phyloP scores from a whole-genome alignment of 2,113 vertebrate species.

The Catagonus wagneri region DNA sequence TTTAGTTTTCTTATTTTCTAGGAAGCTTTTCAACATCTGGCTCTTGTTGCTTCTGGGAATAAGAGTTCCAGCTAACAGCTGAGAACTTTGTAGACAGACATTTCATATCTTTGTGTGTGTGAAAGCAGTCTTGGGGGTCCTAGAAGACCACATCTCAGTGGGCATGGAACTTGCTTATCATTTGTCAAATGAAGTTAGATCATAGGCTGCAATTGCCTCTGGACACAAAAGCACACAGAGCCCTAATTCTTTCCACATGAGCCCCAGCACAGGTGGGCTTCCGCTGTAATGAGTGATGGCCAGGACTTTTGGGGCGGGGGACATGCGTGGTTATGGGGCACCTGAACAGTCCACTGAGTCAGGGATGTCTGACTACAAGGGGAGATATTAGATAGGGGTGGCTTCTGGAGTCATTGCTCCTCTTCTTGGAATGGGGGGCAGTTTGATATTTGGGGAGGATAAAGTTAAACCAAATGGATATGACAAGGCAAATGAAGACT shows the following conservation, averaged over 20 bases:
- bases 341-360: background rate
- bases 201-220: background rate
- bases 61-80: background rate
- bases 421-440: background rate
- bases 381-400: background rate
- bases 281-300: background rate
- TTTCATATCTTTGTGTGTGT: background rate
- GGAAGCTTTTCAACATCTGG: background rate
- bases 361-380: background rate
- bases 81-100: background rate
- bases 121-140: background rate
- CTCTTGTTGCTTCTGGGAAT: background rate
- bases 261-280: background rate
- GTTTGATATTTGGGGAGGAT: background rate
- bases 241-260: background rate
- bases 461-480: background rate
- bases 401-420: background rate
- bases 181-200: background rate
- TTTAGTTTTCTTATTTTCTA: slow-evolving; percentile 19
- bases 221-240: background rate
- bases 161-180: background rate
- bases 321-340: background rate
- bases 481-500: background rate
- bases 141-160: background rate
- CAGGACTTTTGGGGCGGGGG: background rate